A percentile compares a stretch with the other conserved stretches of the same genome.
phyloP scores from a whole-genome alignment of 1,140 invertebrate species.

The Drosophila saltans region DNA sequence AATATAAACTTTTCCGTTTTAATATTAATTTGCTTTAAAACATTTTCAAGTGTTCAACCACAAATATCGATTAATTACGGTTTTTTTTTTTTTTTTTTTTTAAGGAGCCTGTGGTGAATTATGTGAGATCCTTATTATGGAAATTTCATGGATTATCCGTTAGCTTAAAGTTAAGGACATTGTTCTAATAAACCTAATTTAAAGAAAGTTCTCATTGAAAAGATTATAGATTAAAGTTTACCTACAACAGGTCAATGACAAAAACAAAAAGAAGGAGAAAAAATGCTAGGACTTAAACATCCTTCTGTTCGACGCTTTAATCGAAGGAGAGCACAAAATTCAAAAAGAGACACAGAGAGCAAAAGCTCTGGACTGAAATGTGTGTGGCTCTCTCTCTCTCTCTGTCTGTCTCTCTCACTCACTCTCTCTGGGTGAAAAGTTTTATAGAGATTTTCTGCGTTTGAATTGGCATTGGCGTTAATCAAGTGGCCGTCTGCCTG shows the following conservation, averaged over 20 bases:
- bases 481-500: constrained; percentile 66
- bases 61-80: constrained; percentile 50
- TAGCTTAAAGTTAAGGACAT: not conserved
- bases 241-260: constrained; percentile 78
- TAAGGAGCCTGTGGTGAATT: constrained; percentile 14
- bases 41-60: constrained; percentile 6
- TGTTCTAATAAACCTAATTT: not conserved
- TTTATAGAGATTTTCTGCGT: constrained; percentile 77
- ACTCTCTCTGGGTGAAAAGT: constrained; percentile 55
- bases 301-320: constrained; percentile 48
- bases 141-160: constrained; percentile 41
- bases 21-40: not conserved
- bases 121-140: constrained; percentile 36
- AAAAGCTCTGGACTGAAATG: constrained; percentile 49
- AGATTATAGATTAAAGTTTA: constrained; percentile 30
- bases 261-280: constrained; percentile 57
- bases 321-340: constrained; percentile 12
- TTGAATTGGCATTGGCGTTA: constrained; percentile 77
- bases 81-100: no score
- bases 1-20: not conserved
- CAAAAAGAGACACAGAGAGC: constrained; percentile 15
- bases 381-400: constrained; percentile 26
- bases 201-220: constrained; percentile 4
- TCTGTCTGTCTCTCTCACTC: not conserved
- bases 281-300: constrained; percentile 30